Evolutionary conservation across 2,888 invertebrate genomes (phyloP), one percentile per base, ranked within the genome.

Genomic region (Thereva unica): DNA sequence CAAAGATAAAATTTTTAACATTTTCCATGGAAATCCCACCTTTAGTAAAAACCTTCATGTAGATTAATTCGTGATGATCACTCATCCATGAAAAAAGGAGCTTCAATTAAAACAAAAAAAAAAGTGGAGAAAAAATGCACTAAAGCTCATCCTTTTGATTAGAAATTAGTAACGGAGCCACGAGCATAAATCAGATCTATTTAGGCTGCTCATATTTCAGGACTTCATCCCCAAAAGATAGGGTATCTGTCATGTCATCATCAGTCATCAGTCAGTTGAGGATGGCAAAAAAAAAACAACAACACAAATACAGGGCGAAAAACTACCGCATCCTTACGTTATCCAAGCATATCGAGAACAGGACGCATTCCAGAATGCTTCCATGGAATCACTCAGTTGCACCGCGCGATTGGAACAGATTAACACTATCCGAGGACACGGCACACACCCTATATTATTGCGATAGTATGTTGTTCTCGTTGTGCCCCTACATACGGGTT

Each of bases 211-310:
- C 57, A 59, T 59, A 59, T 59, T 47, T 59, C 47, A 59, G 47
- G 10, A 47, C 47, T 47, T 12, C 57, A 59, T 59, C 57, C 57
- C 23, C 23, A 23, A 47, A 59, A 59, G 45, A 47, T 59, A 59
- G 47, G 47, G 47, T 47, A 59, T 59, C 47, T 59, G 57, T 59
- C 57, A 59, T 59, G 57, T 59, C 57, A 59, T 59, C 57, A 59
- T 59, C 57, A 45, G 57, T 59, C 57, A 59, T 47, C 45, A 59
- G 38, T 47, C 38, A 47, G 47, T 47, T n/a, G 57, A 44, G 57
- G 47, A 47, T 47, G 47, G 37, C 47, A 37, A 44, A 59, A 59
- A 44, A 23, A 23, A 23, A 23, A 23, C n/a, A n/a, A 23, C 1
- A 23, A 23, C 23, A 23, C 23, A 23, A 23, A 23, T 2, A 23